phyloP scores from a whole-genome alignment of 1,140 invertebrate genomes.

The Brachionus calyciflorus region DNA sequence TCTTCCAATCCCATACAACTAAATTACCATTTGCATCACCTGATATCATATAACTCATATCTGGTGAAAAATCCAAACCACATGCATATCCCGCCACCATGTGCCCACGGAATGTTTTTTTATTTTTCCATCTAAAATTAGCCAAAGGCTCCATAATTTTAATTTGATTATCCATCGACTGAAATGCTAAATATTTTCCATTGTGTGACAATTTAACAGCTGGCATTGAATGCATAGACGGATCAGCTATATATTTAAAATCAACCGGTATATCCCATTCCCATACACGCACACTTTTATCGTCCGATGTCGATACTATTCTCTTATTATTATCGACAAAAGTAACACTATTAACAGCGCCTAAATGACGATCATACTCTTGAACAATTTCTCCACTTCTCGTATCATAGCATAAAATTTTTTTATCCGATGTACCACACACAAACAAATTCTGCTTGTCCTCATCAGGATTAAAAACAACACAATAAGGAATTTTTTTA shows the following conservation, averaged over 20 bases:
- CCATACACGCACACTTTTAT: constrained; percentile 97
- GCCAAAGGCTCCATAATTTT: constrained; percentile 95
- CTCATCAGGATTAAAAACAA: constrained; percentile 93
- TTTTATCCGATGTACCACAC: constrained; percentile 96
- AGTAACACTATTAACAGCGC: constrained; percentile 96
- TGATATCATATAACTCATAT: constrained; percentile 96
- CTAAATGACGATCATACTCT: constrained; percentile 97
- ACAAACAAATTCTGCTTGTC: constrained; percentile 97
- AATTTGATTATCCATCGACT: constrained; percentile 99
- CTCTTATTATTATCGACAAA: constrained; percentile 97
- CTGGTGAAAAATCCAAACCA: constrained; percentile 91
- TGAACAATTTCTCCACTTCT: constrained; percentile 86
- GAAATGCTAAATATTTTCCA: constrained; percentile 97
- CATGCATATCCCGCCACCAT: constrained; percentile 99
- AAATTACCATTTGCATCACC: constrained; percentile 99
- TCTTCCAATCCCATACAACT: constrained; percentile 99
- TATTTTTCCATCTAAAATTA: constrained; percentile 92
- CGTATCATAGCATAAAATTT: constrained; percentile 97
- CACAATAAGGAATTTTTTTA: constrained; percentile 91
- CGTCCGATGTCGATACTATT: constrained; percentile 97
- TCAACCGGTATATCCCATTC: constrained; percentile 99
- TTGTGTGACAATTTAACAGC: constrained; percentile 89
- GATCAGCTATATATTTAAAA: constrained; percentile 99
- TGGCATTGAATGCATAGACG: constrained; percentile 98
- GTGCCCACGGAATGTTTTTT: constrained; percentile 95